Evolutionary conservation across 92 coral and sea anemone species (phyloP).

Genomic region (Bergia sp.): DNA sequence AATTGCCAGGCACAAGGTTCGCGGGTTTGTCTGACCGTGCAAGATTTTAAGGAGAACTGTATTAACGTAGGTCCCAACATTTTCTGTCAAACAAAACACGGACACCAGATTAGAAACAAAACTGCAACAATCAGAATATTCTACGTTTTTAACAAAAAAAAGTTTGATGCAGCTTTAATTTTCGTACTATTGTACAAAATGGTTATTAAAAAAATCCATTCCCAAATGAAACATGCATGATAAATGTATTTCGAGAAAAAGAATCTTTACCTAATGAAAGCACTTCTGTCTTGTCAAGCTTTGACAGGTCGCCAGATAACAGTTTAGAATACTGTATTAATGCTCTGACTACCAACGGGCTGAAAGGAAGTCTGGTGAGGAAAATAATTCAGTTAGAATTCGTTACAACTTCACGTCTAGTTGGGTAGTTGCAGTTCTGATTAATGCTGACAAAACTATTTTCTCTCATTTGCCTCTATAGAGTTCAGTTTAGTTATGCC

Average conservation of each 20-base stretch:
- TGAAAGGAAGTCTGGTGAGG: conserved; percentile 68
- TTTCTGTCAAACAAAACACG: conserved; percentile 47
- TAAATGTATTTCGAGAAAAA: not conserved
- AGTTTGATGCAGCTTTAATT: too few species aligned
- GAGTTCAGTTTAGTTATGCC: too few species aligned
- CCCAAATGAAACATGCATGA: not conserved
- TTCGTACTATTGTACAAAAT: too few species aligned
- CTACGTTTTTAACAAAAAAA: too few species aligned
- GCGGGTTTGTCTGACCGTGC: conserved; percentile 66
- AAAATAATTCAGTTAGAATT: not conserved
- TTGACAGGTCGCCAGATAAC: conserved; percentile 27
- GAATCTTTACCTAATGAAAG: conserved; percentile 5
- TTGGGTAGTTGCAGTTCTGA: not conserved
- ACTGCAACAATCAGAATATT: too few species aligned
- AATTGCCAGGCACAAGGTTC: conserved; percentile 66
- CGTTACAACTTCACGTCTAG: not conserved
- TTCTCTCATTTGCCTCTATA: too few species aligned
- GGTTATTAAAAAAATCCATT: not conserved
- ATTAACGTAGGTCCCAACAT: conserved; percentile 73
- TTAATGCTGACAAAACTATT: too few species aligned
- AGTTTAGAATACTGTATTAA: conserved; percentile 61
- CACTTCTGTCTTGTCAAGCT: not conserved
- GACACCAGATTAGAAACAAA: not conserved
- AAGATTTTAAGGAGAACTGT: conserved; percentile 76
- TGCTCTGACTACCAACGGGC: conserved; percentile 83